phyloP scores from a whole-genome alignment of 2,797 vertebrate species.

The Cossypha caffra region DNA sequence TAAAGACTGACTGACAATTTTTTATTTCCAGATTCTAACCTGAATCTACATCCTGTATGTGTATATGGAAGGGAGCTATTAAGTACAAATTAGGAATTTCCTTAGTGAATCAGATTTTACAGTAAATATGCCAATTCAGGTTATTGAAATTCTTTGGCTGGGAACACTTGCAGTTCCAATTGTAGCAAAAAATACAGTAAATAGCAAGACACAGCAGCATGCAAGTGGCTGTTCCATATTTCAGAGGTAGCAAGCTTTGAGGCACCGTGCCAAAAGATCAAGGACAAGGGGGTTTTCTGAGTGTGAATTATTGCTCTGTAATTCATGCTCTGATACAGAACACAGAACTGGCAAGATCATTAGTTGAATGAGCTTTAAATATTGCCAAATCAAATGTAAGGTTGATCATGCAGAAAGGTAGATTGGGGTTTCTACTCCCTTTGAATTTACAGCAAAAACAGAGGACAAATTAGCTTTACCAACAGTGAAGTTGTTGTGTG shows the following conservation, averaged over 20 bases:
- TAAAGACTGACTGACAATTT: background rate
- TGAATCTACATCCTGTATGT: background rate
- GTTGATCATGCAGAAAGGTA: background rate
- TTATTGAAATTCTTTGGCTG: background rate
- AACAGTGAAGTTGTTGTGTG: background rate
- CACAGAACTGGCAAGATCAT: background rate
- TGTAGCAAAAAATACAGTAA: background rate
- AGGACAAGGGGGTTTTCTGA: background rate
- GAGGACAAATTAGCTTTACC: background rate
- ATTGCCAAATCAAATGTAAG: background rate
- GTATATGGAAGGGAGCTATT: background rate
- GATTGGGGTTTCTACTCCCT: background rate
- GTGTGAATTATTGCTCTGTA: slow-evolving; percentile 25
- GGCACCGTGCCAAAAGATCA: slow-evolving; percentile 11
- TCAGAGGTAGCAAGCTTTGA: background rate
- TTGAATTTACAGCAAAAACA: background rate
- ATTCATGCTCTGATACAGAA: background rate
- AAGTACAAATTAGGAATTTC: background rate
- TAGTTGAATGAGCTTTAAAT: background rate
- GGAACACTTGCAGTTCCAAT: background rate
- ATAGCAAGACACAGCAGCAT: background rate
- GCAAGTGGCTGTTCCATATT: background rate
- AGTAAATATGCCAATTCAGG: background rate
- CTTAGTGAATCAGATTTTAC: background rate
- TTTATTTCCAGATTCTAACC: background rate